phyloP scores from a whole-genome alignment of 2,888 invertebrate genomes.

The Amaurobius ferox region DNA sequence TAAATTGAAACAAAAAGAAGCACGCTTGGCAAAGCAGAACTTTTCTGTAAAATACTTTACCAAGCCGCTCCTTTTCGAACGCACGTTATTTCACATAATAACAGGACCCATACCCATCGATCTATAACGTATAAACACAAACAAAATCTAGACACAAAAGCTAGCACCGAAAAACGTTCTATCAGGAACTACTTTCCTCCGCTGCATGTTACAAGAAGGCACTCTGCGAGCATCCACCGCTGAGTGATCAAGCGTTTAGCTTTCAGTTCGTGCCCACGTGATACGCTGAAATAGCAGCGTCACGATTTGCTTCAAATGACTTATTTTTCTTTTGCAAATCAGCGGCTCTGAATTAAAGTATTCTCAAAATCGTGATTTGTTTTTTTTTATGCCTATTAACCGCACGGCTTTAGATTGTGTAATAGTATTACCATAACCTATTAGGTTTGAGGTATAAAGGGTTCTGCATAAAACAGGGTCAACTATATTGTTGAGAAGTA shows the following conservation, averaged over 20 bases:
- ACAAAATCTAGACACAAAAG: background rate
- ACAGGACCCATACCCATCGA: background rate
- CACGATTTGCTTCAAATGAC: slow-evolving; percentile 2
- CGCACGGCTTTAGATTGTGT: background rate
- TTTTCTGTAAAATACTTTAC: background rate
- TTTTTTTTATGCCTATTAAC: background rate
- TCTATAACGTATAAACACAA: background rate
- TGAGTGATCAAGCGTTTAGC: slow-evolving; percentile 5
- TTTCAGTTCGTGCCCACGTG: slow-evolving; percentile 1
- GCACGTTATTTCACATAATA: background rate
- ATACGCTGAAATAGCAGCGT: background rate
- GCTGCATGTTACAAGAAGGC: background rate
- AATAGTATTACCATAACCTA: background rate
- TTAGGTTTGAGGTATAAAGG: background rate
- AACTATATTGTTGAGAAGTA: background rate
- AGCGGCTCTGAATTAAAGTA: background rate
- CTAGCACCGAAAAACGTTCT: background rate
- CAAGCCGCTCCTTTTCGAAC: background rate
- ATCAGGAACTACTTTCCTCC: slow-evolving; percentile 5
- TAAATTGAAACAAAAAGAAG: background rate
- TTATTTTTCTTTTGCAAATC: background rate
- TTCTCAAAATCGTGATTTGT: background rate
- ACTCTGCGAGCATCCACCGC: background rate
- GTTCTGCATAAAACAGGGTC: background rate
- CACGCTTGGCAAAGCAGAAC: background rate